phyloP scores from a whole-genome alignment of 2,113 vertebrate species.

The Thoracochromis brauschi region DNA sequence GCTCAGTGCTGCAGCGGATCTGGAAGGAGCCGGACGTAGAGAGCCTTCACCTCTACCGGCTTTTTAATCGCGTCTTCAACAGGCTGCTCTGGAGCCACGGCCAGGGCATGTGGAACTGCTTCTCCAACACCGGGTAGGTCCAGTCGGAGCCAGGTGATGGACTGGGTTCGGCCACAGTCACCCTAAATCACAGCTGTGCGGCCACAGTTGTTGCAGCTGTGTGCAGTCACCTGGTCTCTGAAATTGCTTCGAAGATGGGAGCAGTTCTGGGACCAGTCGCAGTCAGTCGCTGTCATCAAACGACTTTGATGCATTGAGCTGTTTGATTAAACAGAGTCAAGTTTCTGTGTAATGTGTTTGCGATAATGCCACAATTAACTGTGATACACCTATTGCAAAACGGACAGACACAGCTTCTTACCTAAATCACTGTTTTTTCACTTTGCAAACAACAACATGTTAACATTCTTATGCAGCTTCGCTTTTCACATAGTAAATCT shows the following conservation, averaged over 20 bases:
- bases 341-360: fast-evolving
- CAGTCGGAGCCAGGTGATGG: neutral
- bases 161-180: neutral
- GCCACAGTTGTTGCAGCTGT: neutral
- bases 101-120: constrained; percentile 95
- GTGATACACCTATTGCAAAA: fast-evolving
- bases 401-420: neutral
- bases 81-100: constrained; percentile 94
- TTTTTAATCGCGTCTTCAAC: constrained; percentile 92
- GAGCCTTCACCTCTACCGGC: constrained; percentile 83
- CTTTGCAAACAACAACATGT: neutral
- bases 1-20: constrained; percentile 81
- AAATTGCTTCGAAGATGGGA: neutral
- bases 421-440: neutral
- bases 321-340: neutral
- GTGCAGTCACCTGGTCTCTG: neutral
- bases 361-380: neutral
- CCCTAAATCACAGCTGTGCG: neutral
- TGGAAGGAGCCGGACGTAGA: constrained; percentile 88
- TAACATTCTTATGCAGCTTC: neutral
- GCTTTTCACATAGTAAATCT: neutral
- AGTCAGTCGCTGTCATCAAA: neutral
- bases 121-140: constrained; percentile 80
- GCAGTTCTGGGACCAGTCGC: neutral
- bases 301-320: neutral